A percentile compares a stretch with the other conserved stretches of the same genome.
phyloP scores from a whole-genome alignment of 2,113 vertebrate genomes.

The Guaruba guarouba region DNA sequence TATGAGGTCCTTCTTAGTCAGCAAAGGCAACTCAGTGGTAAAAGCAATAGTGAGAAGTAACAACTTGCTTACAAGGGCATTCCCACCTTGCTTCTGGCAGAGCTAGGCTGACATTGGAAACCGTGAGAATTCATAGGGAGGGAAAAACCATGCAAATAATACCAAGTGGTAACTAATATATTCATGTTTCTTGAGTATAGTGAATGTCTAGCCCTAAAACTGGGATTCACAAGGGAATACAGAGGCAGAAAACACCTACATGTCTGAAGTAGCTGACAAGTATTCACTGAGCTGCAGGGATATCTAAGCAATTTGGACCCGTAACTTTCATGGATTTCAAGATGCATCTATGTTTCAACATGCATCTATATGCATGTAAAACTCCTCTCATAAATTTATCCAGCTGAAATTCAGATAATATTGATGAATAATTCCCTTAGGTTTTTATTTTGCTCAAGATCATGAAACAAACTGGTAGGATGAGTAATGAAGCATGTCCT shows the following conservation, averaged over 20 bases:
- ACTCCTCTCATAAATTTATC: not conserved
- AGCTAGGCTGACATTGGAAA: not conserved
- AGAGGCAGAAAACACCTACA: slow-evolving; percentile 9
- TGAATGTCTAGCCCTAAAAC: not conserved
- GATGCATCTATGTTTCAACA: not conserved
- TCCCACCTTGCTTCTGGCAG: not conserved
- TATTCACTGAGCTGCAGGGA: not conserved
- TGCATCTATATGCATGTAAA: not conserved
- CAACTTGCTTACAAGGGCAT: not conserved
- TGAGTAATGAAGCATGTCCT: not conserved
- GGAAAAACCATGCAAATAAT: slow-evolving; percentile 21
- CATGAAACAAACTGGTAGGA: not conserved
- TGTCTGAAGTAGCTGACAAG: not conserved
- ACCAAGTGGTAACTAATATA: not conserved
- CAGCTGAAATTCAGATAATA: not conserved
- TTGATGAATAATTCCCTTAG: not conserved
- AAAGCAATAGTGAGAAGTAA: not conserved
- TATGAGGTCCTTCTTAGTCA: slow-evolving; percentile 1
- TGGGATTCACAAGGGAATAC: not conserved
- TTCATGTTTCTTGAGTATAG: not conserved
- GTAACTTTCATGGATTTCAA: not conserved
- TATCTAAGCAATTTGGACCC: not conserved
- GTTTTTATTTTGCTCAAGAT: not conserved
- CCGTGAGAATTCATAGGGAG: slow-evolving; percentile 12
- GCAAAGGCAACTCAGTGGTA: not conserved